Base-by-base conservation (phyloP, 2,888 invertebrate genomes). In the Chrysina gloriosa region DNA sequence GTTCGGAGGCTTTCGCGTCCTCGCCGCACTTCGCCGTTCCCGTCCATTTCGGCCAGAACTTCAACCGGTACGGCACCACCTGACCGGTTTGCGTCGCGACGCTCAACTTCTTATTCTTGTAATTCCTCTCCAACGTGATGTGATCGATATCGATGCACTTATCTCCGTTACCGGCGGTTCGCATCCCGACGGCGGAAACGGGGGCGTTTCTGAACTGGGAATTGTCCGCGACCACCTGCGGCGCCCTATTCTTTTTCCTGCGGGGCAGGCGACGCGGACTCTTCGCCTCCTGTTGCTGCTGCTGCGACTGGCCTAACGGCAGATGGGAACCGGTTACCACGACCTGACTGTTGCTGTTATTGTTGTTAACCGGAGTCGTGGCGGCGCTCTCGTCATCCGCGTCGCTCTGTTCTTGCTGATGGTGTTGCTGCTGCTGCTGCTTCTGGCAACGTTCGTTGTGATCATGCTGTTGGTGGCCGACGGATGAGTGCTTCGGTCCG, bases 11-110 rank as follows among this genome's bases (percentile, higher is more conserved):
- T 58, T 80, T 80, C 3, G 78, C 78, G 47, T 81, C 81, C 69
- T 80, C 78, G 64, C 81, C 77, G 72, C 82, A 79, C 52, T 79
- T 65, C 6, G 63, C 73, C 61, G 77, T 77, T 56, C 78, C 76
- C 27, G 73, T 72, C 47, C 73, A 72, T 67, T 74, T 83, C 11
- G 90, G 90, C 74, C 87, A 85, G 65, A 90, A 84, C 72, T 88
- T 83, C 29, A 91, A 80, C 83, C 86, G 81, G 74, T 87, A 85
- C 1, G 86, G 85, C 48, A 85, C 80, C 7, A 84, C 79, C 27
- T 84, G 83, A 11, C 82, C 77, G 3, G 83, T 84, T 77, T 88
- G 87, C 27, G 85, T 80, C 7, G 83, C 85, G 34, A 80, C 78
- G 25, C 81, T 54, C 11, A 45, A 45, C 34, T 58, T 64, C 48